Conservation (phyloP, 2,113 vertebrate genomes). For the Sylvia atricapilla region DNA sequence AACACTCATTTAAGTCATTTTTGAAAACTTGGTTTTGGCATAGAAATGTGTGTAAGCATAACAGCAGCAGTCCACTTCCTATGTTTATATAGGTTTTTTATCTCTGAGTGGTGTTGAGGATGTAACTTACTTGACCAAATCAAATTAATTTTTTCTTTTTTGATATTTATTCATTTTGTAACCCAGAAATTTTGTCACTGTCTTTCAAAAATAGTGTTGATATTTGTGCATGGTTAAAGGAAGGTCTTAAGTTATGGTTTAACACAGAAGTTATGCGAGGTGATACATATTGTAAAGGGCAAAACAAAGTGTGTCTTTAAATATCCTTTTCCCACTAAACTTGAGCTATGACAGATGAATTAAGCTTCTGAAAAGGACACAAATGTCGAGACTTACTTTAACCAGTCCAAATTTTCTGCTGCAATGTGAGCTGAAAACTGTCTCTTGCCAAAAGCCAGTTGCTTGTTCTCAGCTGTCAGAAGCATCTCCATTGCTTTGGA, state of each 20-base stretch:
- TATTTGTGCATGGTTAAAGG: background rate
- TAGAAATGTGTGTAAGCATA: background rate
- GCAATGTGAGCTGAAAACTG: background rate
- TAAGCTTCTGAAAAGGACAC: conserved; percentile 3
- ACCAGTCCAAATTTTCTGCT: background rate
- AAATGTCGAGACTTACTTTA: background rate
- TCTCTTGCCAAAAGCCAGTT: background rate
- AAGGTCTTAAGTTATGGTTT: background rate
- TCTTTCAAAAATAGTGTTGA: background rate
- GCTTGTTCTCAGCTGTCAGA: background rate
- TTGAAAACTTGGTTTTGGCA: background rate
- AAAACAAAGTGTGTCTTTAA: background rate
- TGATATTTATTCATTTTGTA: background rate
- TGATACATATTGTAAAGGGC: background rate
- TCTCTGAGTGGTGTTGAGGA: background rate
- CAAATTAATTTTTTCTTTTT: background rate
- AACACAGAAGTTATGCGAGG: background rate
- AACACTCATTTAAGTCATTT: background rate
- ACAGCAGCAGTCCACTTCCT: background rate
- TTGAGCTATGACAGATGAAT: background rate
- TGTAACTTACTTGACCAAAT: background rate
- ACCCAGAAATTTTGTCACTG: background rate
- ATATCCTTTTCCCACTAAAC: background rate
- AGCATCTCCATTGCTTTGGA: background rate
- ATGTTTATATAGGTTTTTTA: background rate